Evolutionary conservation across 2,113 vertebrate genomes (phyloP).

Genomic region (Leucopternis melanops): DNA sequence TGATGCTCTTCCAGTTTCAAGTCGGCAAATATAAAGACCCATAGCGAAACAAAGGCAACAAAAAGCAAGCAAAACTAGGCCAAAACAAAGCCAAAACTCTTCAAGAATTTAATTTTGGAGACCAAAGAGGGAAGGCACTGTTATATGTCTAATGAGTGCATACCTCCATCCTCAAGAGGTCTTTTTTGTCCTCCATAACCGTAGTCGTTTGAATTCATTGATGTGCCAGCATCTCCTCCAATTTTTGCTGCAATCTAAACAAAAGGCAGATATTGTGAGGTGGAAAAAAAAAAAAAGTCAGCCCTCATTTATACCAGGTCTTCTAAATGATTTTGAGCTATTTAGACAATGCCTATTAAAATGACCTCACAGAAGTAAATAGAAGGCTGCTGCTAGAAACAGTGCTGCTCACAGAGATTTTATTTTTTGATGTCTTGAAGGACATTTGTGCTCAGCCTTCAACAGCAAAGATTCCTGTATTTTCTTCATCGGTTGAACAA

Average conservation of each 20-base stretch:
- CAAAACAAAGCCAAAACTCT: not conserved
- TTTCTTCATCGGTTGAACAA: not conserved
- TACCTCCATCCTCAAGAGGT: slow-evolving; percentile 97
- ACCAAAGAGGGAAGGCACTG: not conserved
- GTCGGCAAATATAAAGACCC: not conserved
- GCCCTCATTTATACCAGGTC: not conserved
- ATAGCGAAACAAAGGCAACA: not conserved
- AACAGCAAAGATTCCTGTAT: not conserved
- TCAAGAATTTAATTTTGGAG: not conserved
- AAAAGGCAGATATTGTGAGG: not conserved
- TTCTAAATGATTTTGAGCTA: not conserved
- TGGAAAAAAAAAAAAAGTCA: too few species aligned
- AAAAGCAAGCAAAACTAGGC: not conserved
- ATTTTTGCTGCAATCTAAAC: slow-evolving; percentile 97
- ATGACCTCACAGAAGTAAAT: rapidly evolving
- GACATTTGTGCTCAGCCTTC: not conserved
- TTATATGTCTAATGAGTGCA: not conserved
- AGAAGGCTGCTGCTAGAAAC: not conserved
- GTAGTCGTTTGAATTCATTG: slow-evolving; percentile 88
- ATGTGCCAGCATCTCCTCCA: slow-evolving; percentile 88
- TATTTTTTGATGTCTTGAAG: not conserved
- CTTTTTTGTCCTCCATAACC: slow-evolving; percentile 96
- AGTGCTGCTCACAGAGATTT: rapidly evolving
- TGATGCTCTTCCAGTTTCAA: not conserved
- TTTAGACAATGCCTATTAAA: not conserved